phyloP scores from a whole-genome alignment of 2,888 invertebrate genomes.

The Leuctra nigra region DNA sequence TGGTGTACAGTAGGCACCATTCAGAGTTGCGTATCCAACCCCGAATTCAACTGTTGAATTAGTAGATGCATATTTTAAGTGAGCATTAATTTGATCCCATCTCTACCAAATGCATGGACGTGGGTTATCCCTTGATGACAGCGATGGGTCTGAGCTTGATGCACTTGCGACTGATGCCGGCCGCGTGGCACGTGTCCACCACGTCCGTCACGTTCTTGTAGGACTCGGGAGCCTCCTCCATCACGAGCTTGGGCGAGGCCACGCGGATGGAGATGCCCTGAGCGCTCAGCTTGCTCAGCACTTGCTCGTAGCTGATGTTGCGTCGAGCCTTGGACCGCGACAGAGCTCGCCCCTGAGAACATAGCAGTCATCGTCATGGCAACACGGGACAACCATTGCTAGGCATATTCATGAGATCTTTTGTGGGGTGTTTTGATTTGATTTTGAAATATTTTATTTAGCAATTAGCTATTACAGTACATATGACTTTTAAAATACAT shows the following conservation, averaged over 20 bases:
- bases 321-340: conserved; percentile 96
- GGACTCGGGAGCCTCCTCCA: conserved; percentile 99
- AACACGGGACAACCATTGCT: no score
- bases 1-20: no score
- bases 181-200: conserved; percentile 95
- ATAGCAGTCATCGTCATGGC: no score
- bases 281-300: conserved; percentile 72
- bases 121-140: conserved; percentile 95
- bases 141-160: conserved; percentile 96
- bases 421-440: no score
- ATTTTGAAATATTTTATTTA: no score
- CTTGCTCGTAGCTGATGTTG: conserved; percentile 89
- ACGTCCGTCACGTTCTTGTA: conserved; percentile 99
- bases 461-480: no score
- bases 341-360: conserved; percentile 81
- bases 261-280: conserved; percentile 93
- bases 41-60: no score
- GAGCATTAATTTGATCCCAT: background rate
- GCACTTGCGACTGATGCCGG: conserved; percentile 94
- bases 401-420: no score
- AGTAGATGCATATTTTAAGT: background rate
- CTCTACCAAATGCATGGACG: conserved; percentile 7
- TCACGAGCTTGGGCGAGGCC: conserved; percentile 97
- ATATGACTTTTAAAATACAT: no score
- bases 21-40: no score